A percentile compares a stretch with the other conserved stretches of the same genome.
phyloP scores from a whole-genome alignment of 2,888 invertebrate species.

The Pristionchus japonicus region DNA sequence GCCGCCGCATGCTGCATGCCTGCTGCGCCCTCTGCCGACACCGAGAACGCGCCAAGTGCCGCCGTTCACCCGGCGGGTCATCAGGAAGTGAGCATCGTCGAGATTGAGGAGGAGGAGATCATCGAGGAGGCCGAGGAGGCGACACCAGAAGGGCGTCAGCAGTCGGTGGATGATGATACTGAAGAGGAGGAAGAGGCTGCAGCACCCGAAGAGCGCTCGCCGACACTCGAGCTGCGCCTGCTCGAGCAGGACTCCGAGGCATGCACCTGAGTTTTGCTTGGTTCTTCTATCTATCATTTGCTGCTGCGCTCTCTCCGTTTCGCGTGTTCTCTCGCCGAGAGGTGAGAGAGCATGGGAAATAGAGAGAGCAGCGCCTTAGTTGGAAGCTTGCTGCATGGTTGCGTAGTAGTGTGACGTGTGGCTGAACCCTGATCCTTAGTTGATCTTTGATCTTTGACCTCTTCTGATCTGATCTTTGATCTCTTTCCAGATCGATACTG shows the following conservation, averaged over 20 bases:
- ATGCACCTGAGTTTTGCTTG: constrained; percentile 38
- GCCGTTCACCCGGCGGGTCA: not conserved
- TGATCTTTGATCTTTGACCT: not conserved
- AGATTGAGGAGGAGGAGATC: constrained; percentile 45
- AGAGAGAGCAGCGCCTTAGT: not conserved
- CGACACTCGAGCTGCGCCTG: too few relatives aligned
- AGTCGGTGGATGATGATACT: not conserved
- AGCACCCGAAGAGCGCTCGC: not conserved
- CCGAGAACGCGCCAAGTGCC: not conserved
- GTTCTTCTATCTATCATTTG: not conserved
- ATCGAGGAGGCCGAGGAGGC: constrained; percentile 1
- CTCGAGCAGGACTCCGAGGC: constrained; percentile 36
- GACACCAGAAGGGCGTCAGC: not conserved
- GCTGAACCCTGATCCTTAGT: not conserved
- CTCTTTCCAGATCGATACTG: constrained; percentile 31
- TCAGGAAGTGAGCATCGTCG: constrained; percentile 11
- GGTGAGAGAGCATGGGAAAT: not conserved
- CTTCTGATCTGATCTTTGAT: not conserved
- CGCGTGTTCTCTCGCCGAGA: not conserved
- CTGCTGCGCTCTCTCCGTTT: constrained; percentile 14
- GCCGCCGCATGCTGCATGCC: not conserved
- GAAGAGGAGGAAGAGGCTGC: not conserved
- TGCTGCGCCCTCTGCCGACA: not conserved
- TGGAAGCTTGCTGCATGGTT: not conserved
- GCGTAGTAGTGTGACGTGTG: not conserved